Evolutionary conservation across 2,888 invertebrate genomes (phyloP).

Genomic region (Chymomyza caudatula): DNA sequence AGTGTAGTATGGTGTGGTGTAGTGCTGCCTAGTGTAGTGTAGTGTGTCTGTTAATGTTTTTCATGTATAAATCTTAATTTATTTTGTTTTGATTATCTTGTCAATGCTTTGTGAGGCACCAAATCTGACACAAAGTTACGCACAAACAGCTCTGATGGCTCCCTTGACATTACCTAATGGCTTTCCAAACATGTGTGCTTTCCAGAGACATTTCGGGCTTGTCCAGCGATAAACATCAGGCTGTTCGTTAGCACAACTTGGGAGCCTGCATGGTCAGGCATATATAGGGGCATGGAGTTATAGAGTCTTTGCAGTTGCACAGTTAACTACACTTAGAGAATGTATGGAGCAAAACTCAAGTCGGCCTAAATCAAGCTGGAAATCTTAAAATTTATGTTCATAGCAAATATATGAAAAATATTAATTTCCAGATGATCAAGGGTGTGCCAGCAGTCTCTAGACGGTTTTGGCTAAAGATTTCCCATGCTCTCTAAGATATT

Average conservation of each 20-base stretch:
- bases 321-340: background rate
- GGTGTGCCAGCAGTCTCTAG: too few relatives aligned
- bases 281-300: background rate
- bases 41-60: background rate
- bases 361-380: too few relatives aligned
- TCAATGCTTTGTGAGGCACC: background rate
- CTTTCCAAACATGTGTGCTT: background rate
- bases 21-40: background rate
- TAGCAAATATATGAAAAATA: too few relatives aligned
- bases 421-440: too few relatives aligned
- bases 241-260: background rate
- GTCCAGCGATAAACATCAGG: background rate
- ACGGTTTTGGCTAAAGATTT: too few relatives aligned
- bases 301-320: background rate
- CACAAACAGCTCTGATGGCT: background rate
- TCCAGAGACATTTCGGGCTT: background rate
- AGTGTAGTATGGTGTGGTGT: background rate
- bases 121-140: background rate
- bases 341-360: too few relatives aligned
- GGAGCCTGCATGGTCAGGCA: background rate
- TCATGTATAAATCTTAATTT: background rate
- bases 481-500: too few relatives aligned
- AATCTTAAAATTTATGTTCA: too few relatives aligned
- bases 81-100: background rate
- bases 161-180: background rate